phyloP scores from a whole-genome alignment of 2,888 invertebrate genomes.

The Orchesella flavescens region DNA sequence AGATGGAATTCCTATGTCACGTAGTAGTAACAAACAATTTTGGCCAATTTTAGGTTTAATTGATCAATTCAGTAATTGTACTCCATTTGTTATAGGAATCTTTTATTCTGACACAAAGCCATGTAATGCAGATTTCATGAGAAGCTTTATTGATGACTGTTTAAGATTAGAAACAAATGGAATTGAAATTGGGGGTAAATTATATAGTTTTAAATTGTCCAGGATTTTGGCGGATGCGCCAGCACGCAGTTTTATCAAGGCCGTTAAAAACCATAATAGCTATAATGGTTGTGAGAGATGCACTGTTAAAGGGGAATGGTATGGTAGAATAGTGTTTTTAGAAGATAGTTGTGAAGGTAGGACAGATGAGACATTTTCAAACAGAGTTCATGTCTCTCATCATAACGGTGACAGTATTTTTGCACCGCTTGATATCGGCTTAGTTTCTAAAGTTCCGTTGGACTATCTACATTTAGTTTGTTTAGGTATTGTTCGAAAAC shows the following conservation, averaged over 20 bases:
- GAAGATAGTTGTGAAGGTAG: neutral
- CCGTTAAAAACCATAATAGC: constrained; percentile 8
- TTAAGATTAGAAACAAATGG: constrained; percentile 8
- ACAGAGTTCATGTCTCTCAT: neutral
- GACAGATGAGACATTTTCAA: neutral
- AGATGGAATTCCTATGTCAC: too few relatives aligned
- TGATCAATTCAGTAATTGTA: too few relatives aligned
- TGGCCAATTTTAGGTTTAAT: too few relatives aligned
- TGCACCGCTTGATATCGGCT: neutral
- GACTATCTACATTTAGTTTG: constrained; percentile 34
- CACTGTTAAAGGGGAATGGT: neutral
- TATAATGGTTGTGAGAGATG: constrained; percentile 38
- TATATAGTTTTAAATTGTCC: constrained; percentile 24
- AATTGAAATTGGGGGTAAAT: neutral
- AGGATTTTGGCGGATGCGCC: constrained; percentile 44
- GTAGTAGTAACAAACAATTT: too few relatives aligned
- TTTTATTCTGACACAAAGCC: too few relatives aligned
- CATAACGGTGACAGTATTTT: neutral
- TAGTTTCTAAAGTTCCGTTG: constrained; percentile 10
- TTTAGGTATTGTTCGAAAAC: constrained; percentile 13
- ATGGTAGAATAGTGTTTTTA: constrained; percentile 24
- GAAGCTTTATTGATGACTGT: constrained; percentile 4
- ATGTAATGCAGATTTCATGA: too few relatives aligned
- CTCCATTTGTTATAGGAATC: too few relatives aligned
- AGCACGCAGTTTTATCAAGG: constrained; percentile 30